phyloP scores from a whole-genome alignment of 2,113 vertebrate species.

The Tetraodon nigroviridis region DNA sequence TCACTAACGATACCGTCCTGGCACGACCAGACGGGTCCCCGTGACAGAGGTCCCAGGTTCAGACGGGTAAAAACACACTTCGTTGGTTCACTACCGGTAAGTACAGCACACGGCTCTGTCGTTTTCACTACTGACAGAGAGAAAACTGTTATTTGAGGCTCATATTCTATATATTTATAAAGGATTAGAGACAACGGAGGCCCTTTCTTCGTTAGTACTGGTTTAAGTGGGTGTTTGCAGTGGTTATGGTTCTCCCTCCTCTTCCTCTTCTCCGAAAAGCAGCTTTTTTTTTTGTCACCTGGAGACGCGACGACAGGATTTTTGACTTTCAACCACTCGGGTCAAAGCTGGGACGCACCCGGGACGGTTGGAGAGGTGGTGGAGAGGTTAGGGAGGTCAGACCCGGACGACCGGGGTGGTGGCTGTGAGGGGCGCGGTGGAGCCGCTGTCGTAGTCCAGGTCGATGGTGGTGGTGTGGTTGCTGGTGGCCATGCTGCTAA shows the following conservation, averaged over 20 bases:
- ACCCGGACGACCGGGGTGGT: slow-evolving; percentile 71
- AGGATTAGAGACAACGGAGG: slow-evolving; percentile 30
- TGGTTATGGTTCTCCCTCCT: slow-evolving; percentile 43
- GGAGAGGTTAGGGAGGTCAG: slow-evolving; percentile 58
- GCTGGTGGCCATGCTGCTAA: slow-evolving; percentile 74
- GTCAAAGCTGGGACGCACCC: slow-evolving; percentile 3
- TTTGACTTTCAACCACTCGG: neutral
- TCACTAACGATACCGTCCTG: no score
- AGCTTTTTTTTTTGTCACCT: neutral
- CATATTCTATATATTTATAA: slow-evolving; percentile 41
- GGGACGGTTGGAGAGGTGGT: neutral
- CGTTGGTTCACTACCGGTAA: slow-evolving; percentile 35
- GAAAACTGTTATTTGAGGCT: slow-evolving; percentile 32
- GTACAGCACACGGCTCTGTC: slow-evolving; percentile 52
- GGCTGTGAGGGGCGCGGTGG: slow-evolving; percentile 78
- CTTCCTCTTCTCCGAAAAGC: slow-evolving; percentile 5
- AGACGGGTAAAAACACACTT: slow-evolving; percentile 31
- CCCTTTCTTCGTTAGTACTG: slow-evolving; percentile 35
- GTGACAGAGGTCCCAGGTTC: slow-evolving; percentile 13
- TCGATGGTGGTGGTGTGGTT: slow-evolving; percentile 76
- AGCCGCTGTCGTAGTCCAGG: slow-evolving; percentile 81
- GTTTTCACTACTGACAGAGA: slow-evolving; percentile 37
- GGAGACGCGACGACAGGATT: neutral
- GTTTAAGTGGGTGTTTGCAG: slow-evolving; percentile 31
- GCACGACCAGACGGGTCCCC: slow-evolving; percentile 4